phyloP scores from a whole-genome alignment of 1,140 invertebrate genomes.

The Conus betulinus region DNA sequence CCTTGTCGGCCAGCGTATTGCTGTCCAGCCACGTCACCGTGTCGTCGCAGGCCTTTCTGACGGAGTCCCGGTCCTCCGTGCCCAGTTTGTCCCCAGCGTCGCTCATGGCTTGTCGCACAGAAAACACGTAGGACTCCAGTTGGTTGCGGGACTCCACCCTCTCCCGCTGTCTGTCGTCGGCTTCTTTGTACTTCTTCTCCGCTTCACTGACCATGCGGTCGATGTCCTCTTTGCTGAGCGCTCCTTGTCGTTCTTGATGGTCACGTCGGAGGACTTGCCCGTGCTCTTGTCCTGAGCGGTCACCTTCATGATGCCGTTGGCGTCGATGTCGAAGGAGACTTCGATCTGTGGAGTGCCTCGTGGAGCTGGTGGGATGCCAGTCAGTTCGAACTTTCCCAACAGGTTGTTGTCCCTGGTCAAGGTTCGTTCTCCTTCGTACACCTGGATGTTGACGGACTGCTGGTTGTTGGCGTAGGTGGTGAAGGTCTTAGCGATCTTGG shows the following conservation, averaged over 20 bases:
- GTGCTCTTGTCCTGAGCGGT: constrained; percentile 81
- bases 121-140: too few species aligned
- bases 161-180: neutral
- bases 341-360: constrained; percentile 90
- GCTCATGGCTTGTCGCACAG: too few species aligned
- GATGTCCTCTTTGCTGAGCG: constrained; percentile 94
- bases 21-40: too few species aligned
- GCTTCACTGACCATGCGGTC: constrained; percentile 97
- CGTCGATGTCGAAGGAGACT: too few species aligned
- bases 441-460: constrained; percentile 54
- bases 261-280: constrained; percentile 76
- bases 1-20: too few species aligned
- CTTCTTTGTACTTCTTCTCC: constrained; percentile 77
- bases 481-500: too few species aligned
- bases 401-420: constrained; percentile 89
- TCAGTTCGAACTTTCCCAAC: constrained; percentile 93
- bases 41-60: too few species aligned
- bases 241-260: constrained; percentile 68
- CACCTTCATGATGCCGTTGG: constrained; percentile 69
- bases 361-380: constrained; percentile 93
- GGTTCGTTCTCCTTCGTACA: constrained; percentile 92
- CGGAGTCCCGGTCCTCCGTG: too few species aligned
- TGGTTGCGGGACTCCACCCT: too few species aligned
- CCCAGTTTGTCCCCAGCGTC: too few species aligned
- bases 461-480: too few species aligned